phyloP scores from a whole-genome alignment of 2,888 invertebrate species.

The Chrysomela aeneicollis region DNA sequence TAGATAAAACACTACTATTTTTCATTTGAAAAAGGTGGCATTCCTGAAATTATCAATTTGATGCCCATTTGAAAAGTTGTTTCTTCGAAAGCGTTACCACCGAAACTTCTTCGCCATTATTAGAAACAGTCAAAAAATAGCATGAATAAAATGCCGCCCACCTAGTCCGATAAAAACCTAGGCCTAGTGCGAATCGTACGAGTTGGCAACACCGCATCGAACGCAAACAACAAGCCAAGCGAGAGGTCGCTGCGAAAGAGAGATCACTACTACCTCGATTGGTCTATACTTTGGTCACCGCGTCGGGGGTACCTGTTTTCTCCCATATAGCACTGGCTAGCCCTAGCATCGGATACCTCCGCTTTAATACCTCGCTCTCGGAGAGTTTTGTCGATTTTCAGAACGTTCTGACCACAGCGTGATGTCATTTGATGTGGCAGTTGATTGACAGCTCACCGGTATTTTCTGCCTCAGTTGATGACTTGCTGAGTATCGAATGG shows the following conservation, averaged over 20 bases:
- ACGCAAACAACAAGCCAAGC: neutral
- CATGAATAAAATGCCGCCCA: no score
- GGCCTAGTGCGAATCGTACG: neutral
- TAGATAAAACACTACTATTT: no score
- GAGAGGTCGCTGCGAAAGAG: slow-evolving; percentile 49
- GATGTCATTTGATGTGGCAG: neutral
- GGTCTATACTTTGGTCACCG: slow-evolving; percentile 57
- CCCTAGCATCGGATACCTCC: slow-evolving; percentile 35
- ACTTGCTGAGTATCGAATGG: no score
- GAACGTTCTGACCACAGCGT: neutral
- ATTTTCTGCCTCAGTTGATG: no score
- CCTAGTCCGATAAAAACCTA: neutral
- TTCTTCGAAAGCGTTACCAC: no score
- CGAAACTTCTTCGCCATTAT: no score
- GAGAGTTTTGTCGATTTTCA: neutral
- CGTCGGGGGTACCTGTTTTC: slow-evolving; percentile 51
- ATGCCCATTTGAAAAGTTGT: no score
- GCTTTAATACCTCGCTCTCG: slow-evolving; percentile 30
- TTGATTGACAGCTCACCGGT: no score
- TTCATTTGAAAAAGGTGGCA: no score
- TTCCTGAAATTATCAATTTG: no score
- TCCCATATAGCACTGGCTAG: slow-evolving; percentile 26
- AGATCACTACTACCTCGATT: slow-evolving; percentile 57
- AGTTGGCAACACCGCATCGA: neutral
- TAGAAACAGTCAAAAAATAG: no score